A percentile compares a stretch with the other conserved stretches of the same genome.
phyloP scores from a whole-genome alignment of 2,113 vertebrate species.

The Desmodus rotundus region DNA sequence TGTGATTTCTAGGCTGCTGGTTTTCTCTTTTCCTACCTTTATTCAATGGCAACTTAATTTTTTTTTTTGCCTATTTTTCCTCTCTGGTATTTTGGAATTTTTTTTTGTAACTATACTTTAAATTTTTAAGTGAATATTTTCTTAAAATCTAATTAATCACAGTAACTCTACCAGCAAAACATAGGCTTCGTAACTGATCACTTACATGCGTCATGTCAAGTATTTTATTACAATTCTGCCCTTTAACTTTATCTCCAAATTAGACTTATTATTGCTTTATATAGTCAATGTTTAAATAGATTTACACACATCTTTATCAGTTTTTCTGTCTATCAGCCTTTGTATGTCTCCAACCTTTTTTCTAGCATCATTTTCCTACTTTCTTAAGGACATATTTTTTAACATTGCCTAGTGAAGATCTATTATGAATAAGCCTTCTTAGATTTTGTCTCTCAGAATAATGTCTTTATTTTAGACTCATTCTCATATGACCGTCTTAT shows the following conservation, averaged over 20 bases:
- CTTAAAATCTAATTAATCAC: conserved; percentile 1
- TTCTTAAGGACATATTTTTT: not conserved
- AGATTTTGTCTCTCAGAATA: not conserved
- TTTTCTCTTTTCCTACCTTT: not conserved
- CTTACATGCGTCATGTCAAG: not conserved
- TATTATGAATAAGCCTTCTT: not conserved
- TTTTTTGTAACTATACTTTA: not conserved
- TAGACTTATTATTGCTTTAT: not conserved
- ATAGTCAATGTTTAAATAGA: not conserved
- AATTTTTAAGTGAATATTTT: not conserved
- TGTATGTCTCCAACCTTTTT: not conserved
- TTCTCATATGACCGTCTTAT: not conserved
- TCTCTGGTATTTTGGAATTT: not conserved
- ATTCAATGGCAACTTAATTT: not conserved
- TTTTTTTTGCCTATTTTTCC: not conserved
- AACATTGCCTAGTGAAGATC: not conserved
- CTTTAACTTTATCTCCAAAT: not conserved
- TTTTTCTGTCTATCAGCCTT: not conserved
- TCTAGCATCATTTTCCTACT: not conserved
- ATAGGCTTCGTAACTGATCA: not conserved
- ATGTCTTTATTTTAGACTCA: not conserved
- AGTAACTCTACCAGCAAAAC: not conserved
- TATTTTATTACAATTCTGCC: not conserved
- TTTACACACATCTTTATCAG: not conserved
- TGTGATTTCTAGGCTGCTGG: not conserved